Base-by-base conservation (phyloP, 2,113 vertebrate species). In the Podocnemis expansa region DNA sequence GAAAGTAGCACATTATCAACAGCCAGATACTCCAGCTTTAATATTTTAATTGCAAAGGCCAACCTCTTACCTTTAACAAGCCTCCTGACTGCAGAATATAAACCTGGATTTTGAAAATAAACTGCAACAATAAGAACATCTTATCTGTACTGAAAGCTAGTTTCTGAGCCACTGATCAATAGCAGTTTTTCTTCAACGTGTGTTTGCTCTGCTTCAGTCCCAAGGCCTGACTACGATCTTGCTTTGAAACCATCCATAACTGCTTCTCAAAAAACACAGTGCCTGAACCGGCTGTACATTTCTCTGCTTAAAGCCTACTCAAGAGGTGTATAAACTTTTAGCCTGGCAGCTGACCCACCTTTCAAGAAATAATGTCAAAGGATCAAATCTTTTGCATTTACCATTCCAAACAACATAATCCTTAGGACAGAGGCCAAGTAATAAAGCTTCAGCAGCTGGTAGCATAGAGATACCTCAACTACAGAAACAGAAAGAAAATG, bases 221-320 rank as follows among this genome's bases (percentile, higher is more conserved):
- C 52, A 52, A 55, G 34, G 55, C 41, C 25, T 34, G 49, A 78
- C 43, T 3, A n/a, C 25, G 7, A 75, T 7, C 25, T 45, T 22
- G 21, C 19, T 91, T 87, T 80, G 80, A 91, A 93, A 45, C 4
- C 80, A 51, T n/a, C 78, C 91, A 73, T n/a, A 84, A 80, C 2
- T 70, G 63, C 79, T 95, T 85, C 76, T 78, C 49, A 27, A 51
- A 88, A 93, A 54, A 34, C 5, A 41, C 5, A 31, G 12, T 19
- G 41, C 43, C 85, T 78, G 4, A 27, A 87, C 19, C 63, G 38
- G 17, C 70, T 10, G 14, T 3, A 52, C 38, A 21, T 12, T 45
- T 14, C 51, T 85, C 86, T 92, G 52, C 78, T 93, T 83, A 38
- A 60, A 93, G 89, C 43, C 63, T 92, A 34, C 43, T 85, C 58